Percentiles rank a stretch among this genome's conserved stretches.
Evolutionary conservation across 2,888 invertebrate species (phyloP).

Genomic region (Cantharis rufa): DNA sequence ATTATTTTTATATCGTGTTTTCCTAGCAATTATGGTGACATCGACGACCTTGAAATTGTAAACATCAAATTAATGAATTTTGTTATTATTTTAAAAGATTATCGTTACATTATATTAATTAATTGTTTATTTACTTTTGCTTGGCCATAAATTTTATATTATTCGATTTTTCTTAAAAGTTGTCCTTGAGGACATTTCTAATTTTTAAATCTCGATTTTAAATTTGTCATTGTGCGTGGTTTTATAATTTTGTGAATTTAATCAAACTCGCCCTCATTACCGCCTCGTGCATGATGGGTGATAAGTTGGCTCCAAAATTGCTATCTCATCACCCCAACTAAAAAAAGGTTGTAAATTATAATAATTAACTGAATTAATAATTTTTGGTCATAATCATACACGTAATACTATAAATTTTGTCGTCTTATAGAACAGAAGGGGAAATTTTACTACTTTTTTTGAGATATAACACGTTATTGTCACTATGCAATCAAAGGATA

Average conservation of each 20-base stretch:
- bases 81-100: background rate
- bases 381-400: background rate
- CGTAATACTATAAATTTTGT: background rate
- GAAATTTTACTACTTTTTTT: background rate
- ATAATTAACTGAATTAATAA: background rate
- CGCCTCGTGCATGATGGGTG: background rate
- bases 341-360: background rate
- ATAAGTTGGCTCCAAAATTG: background rate
- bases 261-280: background rate
- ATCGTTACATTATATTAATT: background rate
- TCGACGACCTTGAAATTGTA: background rate
- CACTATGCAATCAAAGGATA: background rate
- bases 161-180: background rate
- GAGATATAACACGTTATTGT: background rate
- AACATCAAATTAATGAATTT: background rate
- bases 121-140: background rate
- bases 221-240: too few relatives aligned
- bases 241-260: background rate
- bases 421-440: background rate
- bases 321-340: background rate
- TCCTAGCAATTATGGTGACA: background rate
- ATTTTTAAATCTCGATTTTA: background rate
- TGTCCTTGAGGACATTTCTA: background rate
- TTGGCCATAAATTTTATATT: background rate
- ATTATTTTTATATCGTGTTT: background rate